Conservation (phyloP, 92 coral and sea anemone genomes). For the Chrysogorgia sp. region DNA sequence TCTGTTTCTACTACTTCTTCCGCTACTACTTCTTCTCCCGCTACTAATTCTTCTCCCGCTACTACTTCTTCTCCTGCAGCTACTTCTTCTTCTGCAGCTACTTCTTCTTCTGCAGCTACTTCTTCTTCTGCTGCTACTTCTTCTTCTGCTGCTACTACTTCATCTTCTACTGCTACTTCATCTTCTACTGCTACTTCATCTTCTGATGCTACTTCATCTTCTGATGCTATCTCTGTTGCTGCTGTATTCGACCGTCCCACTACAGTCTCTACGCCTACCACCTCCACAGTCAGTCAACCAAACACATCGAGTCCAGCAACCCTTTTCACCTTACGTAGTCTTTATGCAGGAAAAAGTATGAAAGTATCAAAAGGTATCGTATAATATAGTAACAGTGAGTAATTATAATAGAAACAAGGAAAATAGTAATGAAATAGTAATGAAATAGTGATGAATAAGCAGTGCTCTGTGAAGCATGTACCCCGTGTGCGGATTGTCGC, state of each 20-base stretch:
- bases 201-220: neutral
- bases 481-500: no score
- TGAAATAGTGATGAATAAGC: no score
- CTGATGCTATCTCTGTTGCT: neutral
- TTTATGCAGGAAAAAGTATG: neutral
- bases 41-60: no score
- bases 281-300: neutral
- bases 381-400: neutral
- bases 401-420: no score
- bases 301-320: constrained; percentile 5
- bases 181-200: neutral
- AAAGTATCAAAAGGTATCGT: constrained; percentile 9
- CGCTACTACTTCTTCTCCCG: no score
- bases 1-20: no score
- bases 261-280: neutral
- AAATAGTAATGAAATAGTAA: no score
- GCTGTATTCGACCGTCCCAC: no score
- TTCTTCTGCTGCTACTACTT: neutral
- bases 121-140: no score
- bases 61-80: neutral
- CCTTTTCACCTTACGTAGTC: neutral
- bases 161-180: neutral
- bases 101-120: no score
- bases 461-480: no score
- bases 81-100: no score